A percentile compares a stretch with the other conserved stretches of the same genome.
These are phyloP conservation scores for Verasper variegatus DNA, from an alignment of 2,113 vertebrate genomes.

Conservation along the genomic window DNA sequence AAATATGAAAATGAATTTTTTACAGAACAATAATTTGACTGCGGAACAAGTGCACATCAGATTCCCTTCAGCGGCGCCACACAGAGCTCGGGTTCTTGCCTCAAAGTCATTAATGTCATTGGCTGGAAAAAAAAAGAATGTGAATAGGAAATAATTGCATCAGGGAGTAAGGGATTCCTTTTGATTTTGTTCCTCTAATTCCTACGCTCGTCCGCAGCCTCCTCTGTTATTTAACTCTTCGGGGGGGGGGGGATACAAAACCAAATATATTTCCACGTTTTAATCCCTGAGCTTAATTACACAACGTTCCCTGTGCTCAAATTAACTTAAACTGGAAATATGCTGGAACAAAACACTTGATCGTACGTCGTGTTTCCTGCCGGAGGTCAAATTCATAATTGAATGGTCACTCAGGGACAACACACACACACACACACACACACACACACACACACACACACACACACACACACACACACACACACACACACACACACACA, in stretches of 20 bases:
- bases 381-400: slow-evolving; percentile 32
- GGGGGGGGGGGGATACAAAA: slow-evolving; percentile 59
- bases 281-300: slow-evolving; percentile 86
- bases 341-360: slow-evolving; percentile 76
- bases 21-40: slow-evolving; percentile 19
- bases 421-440: not conserved
- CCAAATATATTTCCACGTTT: slow-evolving; percentile 80
- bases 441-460: not conserved
- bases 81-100: slow-evolving; percentile 77
- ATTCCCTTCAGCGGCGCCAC: slow-evolving; percentile 77
- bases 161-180: slow-evolving; percentile 88
- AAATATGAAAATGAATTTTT: not conserved
- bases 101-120: slow-evolving; percentile 94
- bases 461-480: too few relatives aligned
- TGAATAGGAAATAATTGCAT: slow-evolving; percentile 95
- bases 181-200: slow-evolving; percentile 85
- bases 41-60: slow-evolving; percentile 15
- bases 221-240: slow-evolving; percentile 78
- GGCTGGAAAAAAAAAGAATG: slow-evolving; percentile 85
- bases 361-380: slow-evolving; percentile 68
- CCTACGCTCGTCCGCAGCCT: slow-evolving; percentile 80
- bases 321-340: slow-evolving; percentile 84
- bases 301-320: slow-evolving; percentile 76
- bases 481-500: slow-evolving; percentile 2
- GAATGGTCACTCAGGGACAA: slow-evolving; percentile 35